Conservation (phyloP, 2,888 invertebrate genomes). For the Tenthredo scrophulariae region DNA sequence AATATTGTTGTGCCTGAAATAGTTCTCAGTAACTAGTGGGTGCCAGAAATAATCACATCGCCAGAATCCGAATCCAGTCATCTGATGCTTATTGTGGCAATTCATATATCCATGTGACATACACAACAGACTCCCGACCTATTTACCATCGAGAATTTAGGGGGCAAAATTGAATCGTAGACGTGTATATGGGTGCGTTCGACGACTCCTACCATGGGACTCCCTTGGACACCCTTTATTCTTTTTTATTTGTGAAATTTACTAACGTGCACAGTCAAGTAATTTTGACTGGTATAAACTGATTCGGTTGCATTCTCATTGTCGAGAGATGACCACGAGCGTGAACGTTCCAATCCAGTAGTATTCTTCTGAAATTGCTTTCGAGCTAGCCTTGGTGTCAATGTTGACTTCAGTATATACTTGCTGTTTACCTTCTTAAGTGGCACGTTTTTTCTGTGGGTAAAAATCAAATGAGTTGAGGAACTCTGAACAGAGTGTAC, state of each 20-base stretch:
- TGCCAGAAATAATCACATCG: no score
- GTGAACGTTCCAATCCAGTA: slow-evolving; percentile 84
- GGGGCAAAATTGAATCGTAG: no score
- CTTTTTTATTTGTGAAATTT: not conserved
- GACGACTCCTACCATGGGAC: no score
- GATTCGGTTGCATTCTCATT: slow-evolving; percentile 81
- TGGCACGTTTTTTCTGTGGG: slow-evolving; percentile 84
- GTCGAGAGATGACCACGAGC: slow-evolving; percentile 87
- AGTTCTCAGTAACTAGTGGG: no score
- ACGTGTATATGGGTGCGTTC: no score
- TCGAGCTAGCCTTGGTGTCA: slow-evolving; percentile 88
- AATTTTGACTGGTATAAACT: slow-evolving; percentile 84
- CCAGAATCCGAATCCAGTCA: no score
- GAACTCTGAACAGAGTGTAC: not conserved
- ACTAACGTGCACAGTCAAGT: slow-evolving; percentile 87
- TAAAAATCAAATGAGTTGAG: slow-evolving; percentile 59
- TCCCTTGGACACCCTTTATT: not conserved
- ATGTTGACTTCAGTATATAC: slow-evolving; percentile 90
- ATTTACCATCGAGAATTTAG: no score
- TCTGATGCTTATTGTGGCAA: no score
- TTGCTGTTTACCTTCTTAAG: slow-evolving; percentile 89
- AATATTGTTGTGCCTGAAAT: no score
- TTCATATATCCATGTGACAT: no score
- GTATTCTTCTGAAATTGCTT: slow-evolving; percentile 85
- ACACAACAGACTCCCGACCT: no score